phyloP scores from a whole-genome alignment of 2,797 vertebrate genomes.

The Meriones psammophilus region DNA sequence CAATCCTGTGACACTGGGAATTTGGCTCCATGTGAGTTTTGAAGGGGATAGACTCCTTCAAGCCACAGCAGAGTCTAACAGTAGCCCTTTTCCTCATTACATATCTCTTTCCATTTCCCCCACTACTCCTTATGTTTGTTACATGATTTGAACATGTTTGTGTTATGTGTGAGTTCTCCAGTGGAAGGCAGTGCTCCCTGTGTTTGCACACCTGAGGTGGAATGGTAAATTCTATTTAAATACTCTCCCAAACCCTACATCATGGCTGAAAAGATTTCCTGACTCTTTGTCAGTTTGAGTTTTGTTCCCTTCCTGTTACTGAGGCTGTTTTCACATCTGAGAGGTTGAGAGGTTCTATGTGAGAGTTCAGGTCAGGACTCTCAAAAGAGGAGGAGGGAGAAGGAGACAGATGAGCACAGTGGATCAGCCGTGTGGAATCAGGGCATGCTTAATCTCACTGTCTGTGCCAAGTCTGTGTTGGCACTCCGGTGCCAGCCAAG shows the following conservation, averaged over 20 bases:
- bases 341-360: neutral
- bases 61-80: neutral
- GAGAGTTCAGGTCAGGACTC: conserved; percentile 23
- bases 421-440: neutral
- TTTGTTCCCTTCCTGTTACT: neutral
- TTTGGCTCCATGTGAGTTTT: neutral
- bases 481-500: neutral
- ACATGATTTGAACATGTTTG: neutral
- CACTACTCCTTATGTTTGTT: neutral
- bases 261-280: neutral
- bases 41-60: neutral
- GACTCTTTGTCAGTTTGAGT: neutral
- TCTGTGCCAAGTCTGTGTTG: neutral
- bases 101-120: neutral
- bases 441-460: conserved; percentile 3
- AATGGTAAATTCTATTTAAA: neutral
- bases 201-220: neutral
- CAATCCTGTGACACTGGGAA: too few relatives aligned
- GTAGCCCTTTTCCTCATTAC: neutral
- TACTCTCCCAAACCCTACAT: neutral
- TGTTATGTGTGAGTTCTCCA: neutral
- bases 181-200: neutral
- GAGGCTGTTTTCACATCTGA: neutral
- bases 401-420: neutral
- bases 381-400: neutral